These are phyloP conservation scores for Pteronura brasiliensis DNA, from an alignment of 2,113 vertebrate genomes.

Conservation along the genomic window DNA sequence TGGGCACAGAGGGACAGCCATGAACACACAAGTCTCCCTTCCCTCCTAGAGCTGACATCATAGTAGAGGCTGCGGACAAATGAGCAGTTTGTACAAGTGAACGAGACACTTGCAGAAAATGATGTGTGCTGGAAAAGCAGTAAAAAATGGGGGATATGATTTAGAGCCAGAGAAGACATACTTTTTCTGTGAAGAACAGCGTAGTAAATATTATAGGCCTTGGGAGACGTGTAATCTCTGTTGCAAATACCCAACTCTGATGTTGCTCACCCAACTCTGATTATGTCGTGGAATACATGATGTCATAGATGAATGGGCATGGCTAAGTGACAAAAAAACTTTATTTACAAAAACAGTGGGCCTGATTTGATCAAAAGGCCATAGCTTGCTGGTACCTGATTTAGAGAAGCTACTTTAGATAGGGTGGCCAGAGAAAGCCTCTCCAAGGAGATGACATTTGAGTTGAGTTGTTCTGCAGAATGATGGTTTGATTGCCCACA, in stretches of 20 bases:
- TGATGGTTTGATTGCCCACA: background rate
- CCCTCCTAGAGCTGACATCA: background rate
- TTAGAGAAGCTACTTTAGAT: background rate
- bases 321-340: background rate
- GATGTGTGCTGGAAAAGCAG: background rate
- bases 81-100: background rate
- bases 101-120: background rate
- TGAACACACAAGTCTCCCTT: background rate
- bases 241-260: background rate
- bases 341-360: background rate
- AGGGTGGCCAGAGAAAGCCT: background rate
- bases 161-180: background rate
- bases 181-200: background rate
- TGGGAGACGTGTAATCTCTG: background rate
- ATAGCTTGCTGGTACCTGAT: background rate
- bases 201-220: background rate
- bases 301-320: background rate
- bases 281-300: background rate
- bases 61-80: background rate
- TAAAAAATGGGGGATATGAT: background rate
- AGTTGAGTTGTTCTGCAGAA: background rate
- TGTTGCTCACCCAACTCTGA: background rate
- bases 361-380: background rate
- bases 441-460: background rate
- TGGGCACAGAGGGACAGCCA: background rate